Evolutionary conservation across 2,888 invertebrate genomes (phyloP).

Genomic region (Rhagophthalmus giganteus): DNA sequence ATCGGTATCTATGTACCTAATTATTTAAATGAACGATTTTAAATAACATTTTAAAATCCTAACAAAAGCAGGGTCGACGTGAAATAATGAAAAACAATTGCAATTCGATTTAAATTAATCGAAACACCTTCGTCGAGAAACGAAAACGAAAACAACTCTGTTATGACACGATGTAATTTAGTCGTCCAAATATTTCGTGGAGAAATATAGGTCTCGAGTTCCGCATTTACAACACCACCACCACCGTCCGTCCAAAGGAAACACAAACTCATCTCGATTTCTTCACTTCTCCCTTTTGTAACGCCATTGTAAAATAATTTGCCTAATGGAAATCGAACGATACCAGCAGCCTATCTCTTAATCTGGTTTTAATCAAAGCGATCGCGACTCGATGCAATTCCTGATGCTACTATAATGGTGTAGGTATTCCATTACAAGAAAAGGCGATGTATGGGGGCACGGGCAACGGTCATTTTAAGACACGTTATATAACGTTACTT

Average conservation of each 20-base stretch:
- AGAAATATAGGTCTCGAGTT: slow-evolving; percentile 18
- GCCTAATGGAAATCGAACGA: slow-evolving; percentile 6
- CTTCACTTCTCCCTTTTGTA: slow-evolving; percentile 6
- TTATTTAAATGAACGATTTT: too few species aligned
- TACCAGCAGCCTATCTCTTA: too few species aligned
- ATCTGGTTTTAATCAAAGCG: background rate
- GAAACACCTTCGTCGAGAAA: too few species aligned
- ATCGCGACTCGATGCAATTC: background rate
- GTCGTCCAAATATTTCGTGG: too few species aligned
- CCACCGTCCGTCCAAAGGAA: background rate
- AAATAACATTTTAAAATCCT: too few species aligned
- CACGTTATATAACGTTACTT: slow-evolving; percentile 33
- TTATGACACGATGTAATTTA: too few species aligned
- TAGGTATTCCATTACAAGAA: background rate
- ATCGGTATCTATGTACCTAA: too few species aligned
- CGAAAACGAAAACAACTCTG: too few species aligned
- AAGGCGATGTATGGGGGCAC: background rate
- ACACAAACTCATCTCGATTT: slow-evolving; percentile 9
- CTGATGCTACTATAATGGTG: background rate
- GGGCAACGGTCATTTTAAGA: slow-evolving; percentile 22
- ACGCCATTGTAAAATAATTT: slow-evolving; percentile 5
- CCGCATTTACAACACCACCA: slow-evolving; percentile 8
- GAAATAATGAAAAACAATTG: too few species aligned
- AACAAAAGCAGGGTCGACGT: too few species aligned
- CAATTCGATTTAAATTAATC: too few species aligned